phyloP scores from a whole-genome alignment of 2,888 invertebrate species.

The Tryphoninae sp. region DNA sequence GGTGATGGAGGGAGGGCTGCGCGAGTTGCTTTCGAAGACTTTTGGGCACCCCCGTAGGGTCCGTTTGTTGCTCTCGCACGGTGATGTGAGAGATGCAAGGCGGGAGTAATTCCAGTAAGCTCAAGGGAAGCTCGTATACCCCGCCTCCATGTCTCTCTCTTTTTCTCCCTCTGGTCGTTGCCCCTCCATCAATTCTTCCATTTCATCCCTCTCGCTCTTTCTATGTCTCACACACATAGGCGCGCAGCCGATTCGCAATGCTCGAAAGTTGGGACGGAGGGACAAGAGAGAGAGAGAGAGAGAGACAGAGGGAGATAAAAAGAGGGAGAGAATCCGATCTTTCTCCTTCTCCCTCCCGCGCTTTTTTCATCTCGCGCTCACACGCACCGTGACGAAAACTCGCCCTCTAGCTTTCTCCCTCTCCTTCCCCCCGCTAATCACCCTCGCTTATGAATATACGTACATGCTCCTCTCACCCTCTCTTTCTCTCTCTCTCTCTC shows the following conservation, averaged over 20 bases:
- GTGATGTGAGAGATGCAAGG: slow-evolving; percentile 66
- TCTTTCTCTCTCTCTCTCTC: neutral
- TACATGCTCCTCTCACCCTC: neutral
- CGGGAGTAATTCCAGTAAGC: slow-evolving; percentile 49
- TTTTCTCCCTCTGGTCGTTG: slow-evolving; percentile 1
- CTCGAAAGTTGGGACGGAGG: neutral
- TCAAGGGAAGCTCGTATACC: slow-evolving; percentile 13
- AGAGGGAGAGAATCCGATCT: neutral
- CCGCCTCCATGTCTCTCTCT: neutral
- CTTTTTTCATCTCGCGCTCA: slow-evolving; percentile 16
- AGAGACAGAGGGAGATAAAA: too few relatives aligned
- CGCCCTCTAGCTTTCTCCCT: neutral
- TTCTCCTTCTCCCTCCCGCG: neutral
- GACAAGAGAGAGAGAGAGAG: neutral
- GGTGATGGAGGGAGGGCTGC: slow-evolving; percentile 33
- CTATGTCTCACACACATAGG: neutral
- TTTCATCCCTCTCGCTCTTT: slow-evolving; percentile 1
- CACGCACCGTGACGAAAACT: slow-evolving; percentile 21
- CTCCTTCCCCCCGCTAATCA: slow-evolving; percentile 1
- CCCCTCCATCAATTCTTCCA: neutral
- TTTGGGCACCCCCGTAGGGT: slow-evolving; percentile 60
- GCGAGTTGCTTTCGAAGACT: slow-evolving; percentile 64
- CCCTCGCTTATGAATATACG: neutral
- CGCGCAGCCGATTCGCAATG: neutral
- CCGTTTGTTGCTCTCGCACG: slow-evolving; percentile 73